Base-by-base conservation (phyloP, 2,797 vertebrate genomes). In the Eleutherodactylus coqui region DNA sequence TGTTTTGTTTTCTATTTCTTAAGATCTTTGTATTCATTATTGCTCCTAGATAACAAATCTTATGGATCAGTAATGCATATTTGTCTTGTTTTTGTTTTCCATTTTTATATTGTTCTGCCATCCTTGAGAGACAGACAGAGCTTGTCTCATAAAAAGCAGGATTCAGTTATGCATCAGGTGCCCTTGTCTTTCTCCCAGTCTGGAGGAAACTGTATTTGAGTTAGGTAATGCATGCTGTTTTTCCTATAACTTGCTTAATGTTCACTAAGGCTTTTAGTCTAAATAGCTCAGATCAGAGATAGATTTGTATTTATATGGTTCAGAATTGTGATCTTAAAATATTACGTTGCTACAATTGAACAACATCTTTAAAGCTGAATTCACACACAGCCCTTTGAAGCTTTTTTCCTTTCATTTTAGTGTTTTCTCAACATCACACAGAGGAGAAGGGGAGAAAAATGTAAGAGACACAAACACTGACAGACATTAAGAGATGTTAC, bases 121-220 rank as follows among this genome's bases (percentile, higher is more conserved):
- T 85, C 83, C 83, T 85, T 78, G 75, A 78, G 62, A 41, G 21
- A n/a, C 38, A 78, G 83, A 45, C 73, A 84, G 58, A 78, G 14
- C 60, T 27, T 49, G 24, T 85, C 83, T 70, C 45, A 24, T 85
- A 69, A 85, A 36, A 85, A 41, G 32, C 73, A 84, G 45, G 79
- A 34, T 49, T 85, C 73, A 78, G 83, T 64, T 36, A 78, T 45
- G 60, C 83, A 77, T 78, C 75, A 53, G 43, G 36, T 67, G 60
- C 83, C 60, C 60, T 85, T 85, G 75, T 84, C 82, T 84, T 41
- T 75, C 36, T 49, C 11, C 47, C 27, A 62, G 72, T 84, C 53
- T 84, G 32, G 17, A 51, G 53, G 38, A 76, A 76, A 64, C 45
- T 32, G 36, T 85, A 76, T 78, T 78, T 67, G 16, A 32, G 16